These are phyloP conservation scores for Raphicerus campestris DNA, from an alignment of 2,113 vertebrate genomes.

Conservation along the genomic window DNA sequence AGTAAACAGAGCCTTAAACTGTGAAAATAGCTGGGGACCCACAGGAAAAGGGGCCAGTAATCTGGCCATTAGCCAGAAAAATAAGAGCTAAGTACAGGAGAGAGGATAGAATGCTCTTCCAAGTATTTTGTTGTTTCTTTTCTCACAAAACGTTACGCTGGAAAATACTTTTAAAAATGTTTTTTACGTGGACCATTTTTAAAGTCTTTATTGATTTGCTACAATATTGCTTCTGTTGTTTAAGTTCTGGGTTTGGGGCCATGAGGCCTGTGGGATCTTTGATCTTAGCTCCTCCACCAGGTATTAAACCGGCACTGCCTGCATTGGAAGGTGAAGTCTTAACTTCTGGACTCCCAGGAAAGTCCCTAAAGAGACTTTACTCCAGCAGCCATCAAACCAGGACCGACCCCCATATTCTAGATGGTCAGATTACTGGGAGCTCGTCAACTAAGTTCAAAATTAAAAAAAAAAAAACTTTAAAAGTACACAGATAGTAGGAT, in stretches of 20 bases:
- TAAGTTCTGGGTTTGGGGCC: neutral
- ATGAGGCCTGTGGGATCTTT: neutral
- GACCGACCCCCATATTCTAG: neutral
- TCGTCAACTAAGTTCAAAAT: neutral
- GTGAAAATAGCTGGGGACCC: neutral
- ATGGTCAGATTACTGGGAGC: neutral
- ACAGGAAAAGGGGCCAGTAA: neutral
- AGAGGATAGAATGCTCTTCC: neutral
- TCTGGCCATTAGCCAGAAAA: neutral
- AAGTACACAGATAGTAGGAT: neutral
- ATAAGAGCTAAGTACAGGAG: neutral
- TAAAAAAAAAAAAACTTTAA: neutral
- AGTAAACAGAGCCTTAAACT: constrained; percentile 21
- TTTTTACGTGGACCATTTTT: neutral
- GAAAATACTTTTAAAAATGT: neutral
- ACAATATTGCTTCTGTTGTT: neutral
- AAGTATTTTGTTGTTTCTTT: constrained; percentile 2
- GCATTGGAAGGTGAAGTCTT: neutral
- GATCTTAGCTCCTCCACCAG: neutral
- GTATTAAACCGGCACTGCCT: neutral
- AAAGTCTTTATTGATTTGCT: neutral
- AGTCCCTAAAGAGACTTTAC: neutral
- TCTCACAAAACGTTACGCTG: neutral
- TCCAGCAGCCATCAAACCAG: neutral
- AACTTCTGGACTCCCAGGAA: neutral